Evolutionary conservation across 37 sponge, comb jelly and placozoan species (phyloP).

Genomic region (Aplysina aerophoba): DNA sequence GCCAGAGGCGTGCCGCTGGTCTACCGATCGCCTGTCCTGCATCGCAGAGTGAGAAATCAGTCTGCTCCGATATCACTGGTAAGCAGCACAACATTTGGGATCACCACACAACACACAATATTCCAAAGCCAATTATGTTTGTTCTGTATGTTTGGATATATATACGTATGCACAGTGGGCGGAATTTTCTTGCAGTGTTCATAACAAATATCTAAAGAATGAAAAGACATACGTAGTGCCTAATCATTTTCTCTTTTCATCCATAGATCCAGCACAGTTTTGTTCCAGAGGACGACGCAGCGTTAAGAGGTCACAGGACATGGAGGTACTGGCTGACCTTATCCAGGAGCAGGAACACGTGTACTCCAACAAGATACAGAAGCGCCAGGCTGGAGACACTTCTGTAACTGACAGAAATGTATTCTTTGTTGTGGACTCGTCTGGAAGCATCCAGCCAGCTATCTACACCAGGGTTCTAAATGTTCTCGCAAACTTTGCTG

Average conservation of each 20-base stretch:
- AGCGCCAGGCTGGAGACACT: not conserved
- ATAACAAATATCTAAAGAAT: too few relatives aligned
- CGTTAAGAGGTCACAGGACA: not conserved
- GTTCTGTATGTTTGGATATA: too few relatives aligned
- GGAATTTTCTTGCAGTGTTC: too few relatives aligned
- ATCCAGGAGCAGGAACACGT: not conserved
- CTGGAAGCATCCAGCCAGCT: not conserved
- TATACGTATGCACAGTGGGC: too few relatives aligned
- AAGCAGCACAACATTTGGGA: too few relatives aligned
- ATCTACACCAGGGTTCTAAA: not conserved
- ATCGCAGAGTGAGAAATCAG: not conserved
- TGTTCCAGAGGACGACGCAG: too few relatives aligned
- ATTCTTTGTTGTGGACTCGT: slow-evolving; percentile 21
- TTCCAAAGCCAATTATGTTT: too few relatives aligned
- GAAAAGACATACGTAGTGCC: too few relatives aligned
- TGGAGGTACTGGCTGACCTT: slow-evolving; percentile 13
- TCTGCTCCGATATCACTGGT: not conserved
- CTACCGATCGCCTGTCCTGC: slow-evolving; percentile 3
- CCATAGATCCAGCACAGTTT: too few relatives aligned
- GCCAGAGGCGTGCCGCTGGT: too few relatives aligned
- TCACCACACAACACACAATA: too few relatives aligned
- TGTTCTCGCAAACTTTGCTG: slow-evolving; percentile 2
- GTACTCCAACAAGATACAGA: not conserved
- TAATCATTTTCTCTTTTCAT: too few relatives aligned
- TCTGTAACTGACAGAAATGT: slow-evolving; percentile 2